A percentile compares a stretch with the other conserved stretches of the same genome.
Evolutionary conservation across 1,140 invertebrate species (phyloP).

Genomic region (Drosophila fuyamai): DNA sequence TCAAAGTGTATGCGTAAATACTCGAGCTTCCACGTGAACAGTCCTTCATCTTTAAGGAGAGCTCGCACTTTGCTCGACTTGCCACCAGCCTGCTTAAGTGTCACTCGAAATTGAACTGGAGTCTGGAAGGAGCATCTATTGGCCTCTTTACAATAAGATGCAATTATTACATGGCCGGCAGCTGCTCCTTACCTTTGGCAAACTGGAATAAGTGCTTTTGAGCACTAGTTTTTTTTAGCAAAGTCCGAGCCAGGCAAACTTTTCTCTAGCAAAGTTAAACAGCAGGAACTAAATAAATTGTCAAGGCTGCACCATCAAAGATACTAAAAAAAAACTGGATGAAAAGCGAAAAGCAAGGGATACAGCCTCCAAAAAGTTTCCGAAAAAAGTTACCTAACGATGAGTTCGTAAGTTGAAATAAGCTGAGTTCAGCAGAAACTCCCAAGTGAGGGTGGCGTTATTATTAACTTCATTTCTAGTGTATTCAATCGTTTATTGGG

Average conservation of each 20-base stretch:
- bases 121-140: conserved; percentile 25
- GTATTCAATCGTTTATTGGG: conserved; percentile 28
- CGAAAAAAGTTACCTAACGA: conserved; percentile 44
- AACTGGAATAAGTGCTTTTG: conserved; percentile 47
- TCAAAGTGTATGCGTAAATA: conserved; percentile 10
- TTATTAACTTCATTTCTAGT: conserved; percentile 43
- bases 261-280: conserved; percentile 50
- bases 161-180: conserved; percentile 41
- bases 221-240: conserved; percentile 40
- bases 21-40: conserved; percentile 19
- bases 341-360: background rate
- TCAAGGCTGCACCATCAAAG: conserved; percentile 40
- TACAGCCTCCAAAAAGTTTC: conserved; percentile 1
- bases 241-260: conserved; percentile 46
- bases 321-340: conserved; percentile 2
- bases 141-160: conserved; percentile 42
- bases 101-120: conserved; percentile 38
- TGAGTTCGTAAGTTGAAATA: conserved; percentile 47
- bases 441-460: conserved; percentile 9
- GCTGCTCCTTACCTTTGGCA: conserved; percentile 32
- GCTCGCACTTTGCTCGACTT: conserved; percentile 16
- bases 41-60: conserved; percentile 25
- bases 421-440: conserved; percentile 30
- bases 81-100: conserved; percentile 18
- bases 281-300: conserved; percentile 50